Evolutionary conservation across 2,888 invertebrate genomes (phyloP), one percentile per base, ranked within the genome.

Genomic region (Leucophenga maculata): DNA sequence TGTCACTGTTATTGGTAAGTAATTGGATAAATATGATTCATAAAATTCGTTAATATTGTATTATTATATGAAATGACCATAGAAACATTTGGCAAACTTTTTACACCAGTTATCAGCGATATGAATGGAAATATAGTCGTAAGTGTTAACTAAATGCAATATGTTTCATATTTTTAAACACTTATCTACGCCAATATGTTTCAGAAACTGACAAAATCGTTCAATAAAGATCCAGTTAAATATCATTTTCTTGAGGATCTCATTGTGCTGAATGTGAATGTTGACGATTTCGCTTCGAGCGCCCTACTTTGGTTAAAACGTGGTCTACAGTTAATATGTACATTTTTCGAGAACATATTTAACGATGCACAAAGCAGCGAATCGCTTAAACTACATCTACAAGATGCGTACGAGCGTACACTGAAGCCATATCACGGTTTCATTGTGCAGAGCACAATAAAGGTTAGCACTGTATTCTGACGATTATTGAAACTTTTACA

Each of bases 101-200:
- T 94, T 87, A 90, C 92, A 59, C 93, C 94, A 31, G 92, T 95
- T 52, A 93, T 92, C 79, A 91, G 91, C 87, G 95, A 95, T 83
- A 93, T 95, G 91, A 91, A 92, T 88, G 93, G 93, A 78, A 95
- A 95, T 87, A 92, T 95, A 76, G 91, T 92, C 86, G 94, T 94
- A 89, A 91, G 80, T 70, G 52, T 16, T 13, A 32, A n/a, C 65
- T 20, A 31, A n/a, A 1, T 3, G 57, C 14, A n/a, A 46, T 32
- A 67, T 52, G 31, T 32, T n/a, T 1, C 20, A 4, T 66, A 22
- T 2, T 22, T 22, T 44, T 52, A 22, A 26, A 31, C 20, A n/a
- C 31, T 52, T 22, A 14, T 32, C 14, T 22, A n/a, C 20, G 46
- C 59, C 69, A 70, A 68, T 72, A 69, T 78, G 69, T 77, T 86